Conservation (phyloP, 2,888 invertebrate species). For the Chaetoderma sp. region DNA sequence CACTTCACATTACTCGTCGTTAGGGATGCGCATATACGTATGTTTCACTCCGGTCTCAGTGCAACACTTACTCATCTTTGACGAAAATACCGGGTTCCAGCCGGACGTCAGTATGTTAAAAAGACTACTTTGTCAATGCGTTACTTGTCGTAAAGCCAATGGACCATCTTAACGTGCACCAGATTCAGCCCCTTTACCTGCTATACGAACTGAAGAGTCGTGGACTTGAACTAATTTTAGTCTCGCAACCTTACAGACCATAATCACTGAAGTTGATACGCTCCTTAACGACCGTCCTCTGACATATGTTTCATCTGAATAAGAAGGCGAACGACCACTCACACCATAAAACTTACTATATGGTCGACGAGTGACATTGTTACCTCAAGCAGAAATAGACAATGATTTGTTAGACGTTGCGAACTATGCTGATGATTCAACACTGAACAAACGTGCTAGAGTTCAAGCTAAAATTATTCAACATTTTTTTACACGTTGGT, state of each 20-base stretch:
- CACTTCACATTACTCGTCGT: constrained; percentile 21
- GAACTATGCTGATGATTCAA: no score
- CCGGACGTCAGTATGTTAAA: constrained; percentile 19
- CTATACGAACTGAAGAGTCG: constrained; percentile 30
- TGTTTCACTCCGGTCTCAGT: no score
- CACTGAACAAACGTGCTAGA: not conserved
- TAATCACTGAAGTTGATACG: constrained; percentile 33
- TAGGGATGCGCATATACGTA: no score
- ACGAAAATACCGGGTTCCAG: constrained; percentile 30
- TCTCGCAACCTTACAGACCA: constrained; percentile 23
- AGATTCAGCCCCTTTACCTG: constrained; percentile 28
- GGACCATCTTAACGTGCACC: constrained; percentile 27
- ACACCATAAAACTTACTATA: constrained; percentile 32
- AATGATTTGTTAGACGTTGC: no score
- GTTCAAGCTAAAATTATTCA: not conserved
- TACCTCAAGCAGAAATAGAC: no score
- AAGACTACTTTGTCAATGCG: constrained; percentile 18
- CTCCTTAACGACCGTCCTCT: constrained; percentile 35
- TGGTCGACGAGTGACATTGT: constrained; percentile 9
- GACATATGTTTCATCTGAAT: constrained; percentile 25
- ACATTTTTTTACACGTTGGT: constrained; percentile 27
- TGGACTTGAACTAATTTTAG: constrained; percentile 26
- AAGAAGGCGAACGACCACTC: constrained; percentile 17
- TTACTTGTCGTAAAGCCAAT: constrained; percentile 23
- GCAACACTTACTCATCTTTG: no score